A percentile compares a stretch with the other conserved stretches of the same genome.
Conservation (phyloP, 1,140 invertebrate genomes). For the Hestina assimilis region DNA sequence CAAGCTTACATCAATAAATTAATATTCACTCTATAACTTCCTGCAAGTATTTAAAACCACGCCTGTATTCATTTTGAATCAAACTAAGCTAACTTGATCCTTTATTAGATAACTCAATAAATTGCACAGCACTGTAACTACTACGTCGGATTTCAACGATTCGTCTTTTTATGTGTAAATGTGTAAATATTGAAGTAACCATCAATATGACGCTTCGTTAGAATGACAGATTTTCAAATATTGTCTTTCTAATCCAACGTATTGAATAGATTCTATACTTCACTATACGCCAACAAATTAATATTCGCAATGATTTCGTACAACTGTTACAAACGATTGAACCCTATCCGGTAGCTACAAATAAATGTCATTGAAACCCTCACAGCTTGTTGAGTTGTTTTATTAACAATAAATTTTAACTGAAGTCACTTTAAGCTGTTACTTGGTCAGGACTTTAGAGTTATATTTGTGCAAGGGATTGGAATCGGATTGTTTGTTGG, state of each 20-base stretch:
- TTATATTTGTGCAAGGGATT: background rate
- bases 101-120: too few species aligned
- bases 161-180: too few species aligned
- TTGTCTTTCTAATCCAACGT: background rate
- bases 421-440: slow-evolving; percentile 16
- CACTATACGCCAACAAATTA: background rate
- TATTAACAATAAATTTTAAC: slow-evolving; percentile 30
- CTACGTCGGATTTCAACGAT: too few species aligned
- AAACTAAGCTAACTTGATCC: too few species aligned
- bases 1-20: too few species aligned
- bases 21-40: too few species aligned
- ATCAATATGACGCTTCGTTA: too few species aligned
- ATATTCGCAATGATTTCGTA: slow-evolving; percentile 5
- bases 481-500: background rate
- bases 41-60: too few species aligned
- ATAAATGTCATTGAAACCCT: slow-evolving; percentile 29
- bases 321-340: slow-evolving; percentile 24
- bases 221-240: too few species aligned
- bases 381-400: slow-evolving; percentile 32
- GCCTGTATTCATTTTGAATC: too few species aligned
- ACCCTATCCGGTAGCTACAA: slow-evolving; percentile 15
- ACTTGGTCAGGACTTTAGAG: slow-evolving; percentile 13
- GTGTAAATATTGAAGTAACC: too few species aligned
- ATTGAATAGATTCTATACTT: background rate
- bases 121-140: too few species aligned